These are phyloP conservation scores for Smittia sp. DNA, from an alignment of 2,888 invertebrate species.

Conservation along the genomic window DNA sequence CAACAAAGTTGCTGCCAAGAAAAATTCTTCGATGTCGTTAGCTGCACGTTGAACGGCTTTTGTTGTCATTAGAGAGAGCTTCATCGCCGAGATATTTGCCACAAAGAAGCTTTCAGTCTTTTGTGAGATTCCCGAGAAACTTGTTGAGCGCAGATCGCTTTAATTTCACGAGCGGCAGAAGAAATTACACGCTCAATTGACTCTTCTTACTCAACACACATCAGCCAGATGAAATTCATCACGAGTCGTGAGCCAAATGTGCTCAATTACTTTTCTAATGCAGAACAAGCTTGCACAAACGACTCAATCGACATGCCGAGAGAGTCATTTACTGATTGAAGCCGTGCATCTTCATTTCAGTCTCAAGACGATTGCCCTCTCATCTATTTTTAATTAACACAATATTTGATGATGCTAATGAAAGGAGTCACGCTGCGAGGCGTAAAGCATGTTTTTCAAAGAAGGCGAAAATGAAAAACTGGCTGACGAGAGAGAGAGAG, in stretches of 20 bases:
- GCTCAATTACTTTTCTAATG: neutral
- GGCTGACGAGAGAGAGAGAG: neutral
- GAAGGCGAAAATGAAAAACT: neutral
- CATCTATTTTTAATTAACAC: slow-evolving; percentile 27
- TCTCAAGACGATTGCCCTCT: neutral
- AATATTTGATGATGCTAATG: slow-evolving; percentile 24
- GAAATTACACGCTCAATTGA: slow-evolving; percentile 28
- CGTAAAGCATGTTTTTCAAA: neutral
- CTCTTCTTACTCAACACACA: neutral
- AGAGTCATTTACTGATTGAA: neutral
- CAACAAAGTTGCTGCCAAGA: neutral
- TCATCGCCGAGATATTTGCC: neutral
- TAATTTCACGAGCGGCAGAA: neutral
- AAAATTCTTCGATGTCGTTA: neutral
- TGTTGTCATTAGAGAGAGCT: slow-evolving; percentile 2
- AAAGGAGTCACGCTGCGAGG: slow-evolving; percentile 22
- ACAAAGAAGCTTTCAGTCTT: neutral
- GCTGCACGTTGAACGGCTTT: neutral
- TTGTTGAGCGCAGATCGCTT: neutral
- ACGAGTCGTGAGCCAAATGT: neutral
- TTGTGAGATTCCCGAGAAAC: neutral
- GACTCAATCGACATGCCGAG: neutral
- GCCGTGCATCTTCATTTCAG: slow-evolving; percentile 6
- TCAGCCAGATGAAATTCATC: slow-evolving; percentile 10
- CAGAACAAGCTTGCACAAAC: neutral